Percentiles rank a stretch among this genome's conserved stretches.
phyloP scores from a whole-genome alignment of 1,140 invertebrate genomes.

The Neodiprion virginianus region DNA sequence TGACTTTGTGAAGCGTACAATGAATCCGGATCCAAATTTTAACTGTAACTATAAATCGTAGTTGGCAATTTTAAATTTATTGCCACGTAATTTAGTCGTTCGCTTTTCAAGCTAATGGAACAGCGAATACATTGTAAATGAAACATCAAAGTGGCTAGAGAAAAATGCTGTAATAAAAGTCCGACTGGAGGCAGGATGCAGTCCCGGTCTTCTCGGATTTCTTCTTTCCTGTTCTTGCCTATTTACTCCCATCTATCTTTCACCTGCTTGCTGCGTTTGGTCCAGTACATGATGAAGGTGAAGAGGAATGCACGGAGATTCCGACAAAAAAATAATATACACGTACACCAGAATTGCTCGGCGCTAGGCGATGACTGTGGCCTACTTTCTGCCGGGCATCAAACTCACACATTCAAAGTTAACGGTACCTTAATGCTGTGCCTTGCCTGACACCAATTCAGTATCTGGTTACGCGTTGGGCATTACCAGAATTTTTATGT shows the following conservation, averaged over 20 bases:
- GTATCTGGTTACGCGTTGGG: slow-evolving; percentile 21
- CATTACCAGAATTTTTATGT: slow-evolving; percentile 4
- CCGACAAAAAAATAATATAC: slow-evolving; percentile 22
- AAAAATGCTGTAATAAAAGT: background rate
- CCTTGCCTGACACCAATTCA: slow-evolving; percentile 53
- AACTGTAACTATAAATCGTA: background rate
- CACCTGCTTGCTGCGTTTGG: background rate
- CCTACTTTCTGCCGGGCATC: slow-evolving; percentile 52
- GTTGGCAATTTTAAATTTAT: background rate
- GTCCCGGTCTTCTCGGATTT: background rate
- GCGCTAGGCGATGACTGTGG: slow-evolving; percentile 54
- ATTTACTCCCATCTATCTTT: background rate
- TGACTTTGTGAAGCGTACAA: background rate
- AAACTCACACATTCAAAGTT: slow-evolving; percentile 56
- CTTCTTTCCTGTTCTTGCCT: slow-evolving; percentile 4
- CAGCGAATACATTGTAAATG: background rate
- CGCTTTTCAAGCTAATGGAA: background rate
- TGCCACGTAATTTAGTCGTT: background rate
- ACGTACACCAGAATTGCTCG: background rate
- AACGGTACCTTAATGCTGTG: slow-evolving; percentile 54
- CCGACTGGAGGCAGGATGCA: background rate
- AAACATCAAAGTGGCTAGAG: background rate
- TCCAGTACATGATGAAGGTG: slow-evolving; percentile 18
- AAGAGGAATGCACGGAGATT: slow-evolving; percentile 11
- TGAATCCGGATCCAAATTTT: background rate